Evolutionary conservation across 2,797 vertebrate species (phyloP), one percentile per base, ranked within the genome.

Genomic region (Ceryle rudis): DNA sequence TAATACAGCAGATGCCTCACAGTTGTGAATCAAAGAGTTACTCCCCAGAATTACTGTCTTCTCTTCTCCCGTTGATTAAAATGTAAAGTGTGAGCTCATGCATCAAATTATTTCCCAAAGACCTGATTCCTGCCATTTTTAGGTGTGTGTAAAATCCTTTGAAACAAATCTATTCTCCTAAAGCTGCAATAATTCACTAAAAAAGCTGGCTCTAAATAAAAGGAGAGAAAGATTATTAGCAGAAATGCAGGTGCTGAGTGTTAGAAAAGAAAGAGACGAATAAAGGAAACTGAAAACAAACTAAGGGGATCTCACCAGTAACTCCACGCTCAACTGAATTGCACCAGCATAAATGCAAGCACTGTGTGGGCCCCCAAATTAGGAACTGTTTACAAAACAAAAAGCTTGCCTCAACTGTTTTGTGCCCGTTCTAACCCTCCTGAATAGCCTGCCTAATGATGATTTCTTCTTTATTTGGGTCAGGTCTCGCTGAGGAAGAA

Each of bases 401-500:
- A 95, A 85, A 62, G 82, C 83, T 64, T 26, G 57, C 57, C 47
- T 82, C 6, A 2, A 11, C 61, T 51, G 75, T 35, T 60, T 79
- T 93, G 85, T 95, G 91, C 74, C 75, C 72, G 66, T 49, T 94
- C 67, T 25, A 11, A 25, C 31, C 54, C 4, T 15, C 5, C 12
- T 66, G 86, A 95, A 90, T 52, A 61, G 83, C 58, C n/a, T 11
- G 16, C 26, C 79, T 86, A 94, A 95, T 78, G 70, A 73, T 61
- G 25, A 46, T 81, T 74, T 89, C 70, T 81, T 49, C 54, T 91
- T 55, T 84, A 57, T 94, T 84, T 94, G 94, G 61, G 77, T 83
- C 91, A 98, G 97, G 97, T 91, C 95, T 97, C 15, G 90, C 94
- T 3, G 80, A 92, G 57, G 93, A 97, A 79, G 57, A 81, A 31